Evolutionary conservation across 2,888 invertebrate genomes (phyloP).

Genomic region (Eumerus sabulonum): DNA sequence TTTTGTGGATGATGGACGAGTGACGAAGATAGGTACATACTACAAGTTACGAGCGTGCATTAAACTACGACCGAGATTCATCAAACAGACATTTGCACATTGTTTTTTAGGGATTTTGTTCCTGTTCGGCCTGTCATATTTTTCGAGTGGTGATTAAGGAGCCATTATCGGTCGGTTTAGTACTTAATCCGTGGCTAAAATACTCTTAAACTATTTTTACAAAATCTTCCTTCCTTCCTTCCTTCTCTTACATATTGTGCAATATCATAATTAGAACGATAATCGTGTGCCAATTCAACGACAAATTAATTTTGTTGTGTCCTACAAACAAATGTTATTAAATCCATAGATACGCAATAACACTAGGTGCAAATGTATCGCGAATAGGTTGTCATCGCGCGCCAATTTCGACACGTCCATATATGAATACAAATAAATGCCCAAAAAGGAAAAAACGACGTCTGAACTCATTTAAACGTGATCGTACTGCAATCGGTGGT

Average conservation of each 20-base stretch:
- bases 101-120: conserved; percentile 59
- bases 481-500: too few relatives aligned
- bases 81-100: conserved; percentile 21
- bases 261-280: conserved; percentile 44
- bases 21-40: not conserved
- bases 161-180: conserved; percentile 28
- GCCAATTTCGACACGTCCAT: conserved; percentile 24
- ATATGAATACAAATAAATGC: conserved; percentile 1
- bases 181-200: conserved; percentile 39
- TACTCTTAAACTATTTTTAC: conserved; percentile 1
- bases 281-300: conserved; percentile 40
- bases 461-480: conserved; percentile 3
- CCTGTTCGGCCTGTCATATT: conserved; percentile 21
- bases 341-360: conserved; percentile 15
- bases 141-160: conserved; percentile 2
- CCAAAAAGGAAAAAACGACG: conserved; percentile 8
- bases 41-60: conserved; percentile 14
- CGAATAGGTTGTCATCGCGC: conserved; percentile 29
- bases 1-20: conserved; percentile 21
- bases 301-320: too few relatives aligned
- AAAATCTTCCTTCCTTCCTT: conserved; percentile 19
- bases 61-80: conserved; percentile 1
- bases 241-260: too few relatives aligned
- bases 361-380: conserved; percentile 19
- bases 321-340: too few relatives aligned